Conservation (phyloP, 2,888 invertebrate species). For the Noctua janthe region DNA sequence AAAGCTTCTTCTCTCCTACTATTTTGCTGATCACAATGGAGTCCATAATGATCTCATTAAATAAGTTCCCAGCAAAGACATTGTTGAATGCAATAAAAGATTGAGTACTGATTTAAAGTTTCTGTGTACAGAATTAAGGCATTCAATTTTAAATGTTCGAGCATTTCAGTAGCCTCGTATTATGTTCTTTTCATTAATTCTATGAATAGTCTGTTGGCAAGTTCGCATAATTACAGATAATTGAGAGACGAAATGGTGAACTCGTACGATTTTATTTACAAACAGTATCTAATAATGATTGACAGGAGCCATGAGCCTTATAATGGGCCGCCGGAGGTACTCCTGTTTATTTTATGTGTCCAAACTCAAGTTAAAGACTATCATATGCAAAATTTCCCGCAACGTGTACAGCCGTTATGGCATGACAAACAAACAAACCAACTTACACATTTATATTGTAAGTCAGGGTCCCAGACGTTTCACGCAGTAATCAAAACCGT, state of each 20-base stretch:
- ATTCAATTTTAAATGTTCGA: neutral
- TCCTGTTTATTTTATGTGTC: neutral
- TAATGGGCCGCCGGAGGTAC: neutral
- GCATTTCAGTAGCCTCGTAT: neutral
- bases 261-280: neutral
- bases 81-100: neutral
- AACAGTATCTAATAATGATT: neutral
- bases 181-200: neutral
- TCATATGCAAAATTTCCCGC: neutral
- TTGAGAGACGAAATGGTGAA: neutral
- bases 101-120: neutral
- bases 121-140: neutral
- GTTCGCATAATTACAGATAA: neutral
- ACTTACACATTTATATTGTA: neutral
- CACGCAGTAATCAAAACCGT: neutral
- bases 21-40: neutral
- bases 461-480: neutral
- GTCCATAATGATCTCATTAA: neutral
- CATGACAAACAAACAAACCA: neutral
- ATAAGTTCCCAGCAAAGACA: neutral
- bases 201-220: neutral
- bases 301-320: neutral
- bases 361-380: neutral
- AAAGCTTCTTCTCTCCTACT: too few relatives aligned
- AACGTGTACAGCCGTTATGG: neutral